Conservation (phyloP, 1,140 invertebrate genomes). For the Hylyphantes graminicola region DNA sequence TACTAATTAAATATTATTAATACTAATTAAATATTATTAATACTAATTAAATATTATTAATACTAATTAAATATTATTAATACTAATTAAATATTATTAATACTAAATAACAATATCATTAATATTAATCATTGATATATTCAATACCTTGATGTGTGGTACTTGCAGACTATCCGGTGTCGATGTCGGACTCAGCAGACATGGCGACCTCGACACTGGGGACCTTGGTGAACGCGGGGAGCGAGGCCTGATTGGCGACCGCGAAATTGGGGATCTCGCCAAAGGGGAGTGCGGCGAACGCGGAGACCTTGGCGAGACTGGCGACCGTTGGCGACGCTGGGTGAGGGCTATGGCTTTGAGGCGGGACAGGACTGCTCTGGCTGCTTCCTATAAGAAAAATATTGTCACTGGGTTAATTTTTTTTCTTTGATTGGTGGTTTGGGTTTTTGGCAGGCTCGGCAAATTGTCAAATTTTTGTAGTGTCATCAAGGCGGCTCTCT, state of each 20-base stretch:
- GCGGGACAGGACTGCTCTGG: slow-evolving; percentile 37
- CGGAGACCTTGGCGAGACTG: slow-evolving; percentile 3
- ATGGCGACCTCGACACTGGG: background rate
- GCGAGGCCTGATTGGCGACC: background rate
- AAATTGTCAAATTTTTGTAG: too few species aligned
- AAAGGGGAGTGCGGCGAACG: slow-evolving; percentile 1
- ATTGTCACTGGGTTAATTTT: background rate
- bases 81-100: too few species aligned
- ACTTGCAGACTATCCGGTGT: slow-evolving; percentile 38
- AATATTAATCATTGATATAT: too few species aligned
- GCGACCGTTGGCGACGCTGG: slow-evolving; percentile 15
- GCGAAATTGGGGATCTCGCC: too few species aligned
- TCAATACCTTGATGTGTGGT: slow-evolving; percentile 32
- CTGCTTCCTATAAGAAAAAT: slow-evolving; percentile 35
- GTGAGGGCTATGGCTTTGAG: slow-evolving; percentile 49
- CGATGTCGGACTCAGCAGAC: slow-evolving; percentile 27
- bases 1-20: too few species aligned
- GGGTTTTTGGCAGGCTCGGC: too few species aligned
- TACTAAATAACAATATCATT: too few species aligned
- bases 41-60: too few species aligned
- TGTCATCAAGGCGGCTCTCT: too few species aligned
- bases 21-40: too few species aligned
- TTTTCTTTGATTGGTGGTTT: too few species aligned
- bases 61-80: too few species aligned
- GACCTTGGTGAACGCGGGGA: background rate